These are phyloP conservation scores for Sylvilagus floridanus DNA, from an alignment of 2,797 vertebrate species.

Conservation along the genomic window DNA sequence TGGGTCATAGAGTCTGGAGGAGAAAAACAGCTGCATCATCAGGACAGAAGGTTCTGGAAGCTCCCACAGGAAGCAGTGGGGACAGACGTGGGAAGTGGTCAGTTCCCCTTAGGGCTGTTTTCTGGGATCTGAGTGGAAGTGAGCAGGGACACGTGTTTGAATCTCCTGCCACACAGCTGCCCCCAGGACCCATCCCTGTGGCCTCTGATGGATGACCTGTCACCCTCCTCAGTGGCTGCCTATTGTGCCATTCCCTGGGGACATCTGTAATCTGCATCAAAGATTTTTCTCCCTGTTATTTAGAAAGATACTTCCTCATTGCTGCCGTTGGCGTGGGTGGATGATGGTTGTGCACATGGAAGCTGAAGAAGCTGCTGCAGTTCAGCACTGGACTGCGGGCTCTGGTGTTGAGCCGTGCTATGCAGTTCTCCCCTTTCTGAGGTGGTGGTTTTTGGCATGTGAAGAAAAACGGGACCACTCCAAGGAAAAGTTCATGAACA, in stretches of 20 bases:
- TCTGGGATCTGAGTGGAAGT: not conserved
- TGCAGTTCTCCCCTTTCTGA: not conserved
- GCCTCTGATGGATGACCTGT: not conserved
- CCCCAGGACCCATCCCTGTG: not conserved
- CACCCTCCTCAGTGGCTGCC: too few species aligned
- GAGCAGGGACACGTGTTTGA: not conserved
- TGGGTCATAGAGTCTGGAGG: not conserved
- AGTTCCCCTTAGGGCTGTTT: not conserved
- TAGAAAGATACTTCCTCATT: not conserved
- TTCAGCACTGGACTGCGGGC: not conserved
- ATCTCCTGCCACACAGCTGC: not conserved
- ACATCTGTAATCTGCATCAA: not conserved
- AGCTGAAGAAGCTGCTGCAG: not conserved
- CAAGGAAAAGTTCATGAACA: not conserved
- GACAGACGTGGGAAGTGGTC: not conserved
- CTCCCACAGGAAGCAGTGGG: not conserved
- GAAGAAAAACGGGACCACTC: not conserved
- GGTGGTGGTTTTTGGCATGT: not conserved
- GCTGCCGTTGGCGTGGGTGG: not conserved
- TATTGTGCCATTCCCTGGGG: not conserved
- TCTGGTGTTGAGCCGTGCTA: not conserved
- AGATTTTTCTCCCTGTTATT: not conserved
- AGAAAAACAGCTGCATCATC: not conserved
- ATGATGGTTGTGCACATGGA: not conserved
- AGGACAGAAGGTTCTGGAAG: not conserved